Evolutionary conservation across 2,797 vertebrate genomes (phyloP), one percentile per base, ranked within the genome.

Genomic region (Nyctalus aviator): DNA sequence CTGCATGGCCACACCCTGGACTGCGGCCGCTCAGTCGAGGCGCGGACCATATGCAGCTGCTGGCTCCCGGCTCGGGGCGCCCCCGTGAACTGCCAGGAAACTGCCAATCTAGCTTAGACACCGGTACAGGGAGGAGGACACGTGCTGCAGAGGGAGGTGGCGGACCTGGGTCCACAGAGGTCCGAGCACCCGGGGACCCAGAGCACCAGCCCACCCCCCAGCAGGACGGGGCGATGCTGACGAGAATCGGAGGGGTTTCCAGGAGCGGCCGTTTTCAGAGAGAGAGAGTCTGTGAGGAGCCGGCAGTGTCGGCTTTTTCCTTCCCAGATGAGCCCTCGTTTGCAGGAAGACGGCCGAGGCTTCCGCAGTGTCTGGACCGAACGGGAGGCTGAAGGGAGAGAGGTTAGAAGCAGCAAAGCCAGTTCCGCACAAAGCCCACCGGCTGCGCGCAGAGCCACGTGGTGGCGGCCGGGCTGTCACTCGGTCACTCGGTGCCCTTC

Each of bases 401-500:
- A 71, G 86, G 44, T 50, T 14, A 30, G 27, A 96, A 94, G 94
- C 78, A 0, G 95, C 93, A 93, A 97, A 96, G 97, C 96, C 75
- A 14, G 37, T 35, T 59, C 84, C 90, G 95, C 86, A 57, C 76
- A 55, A 96, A 97, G 94, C 94, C 72, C 5, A 53, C 71, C 27
- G 8, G 79, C 73, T 25, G 7, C 15, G 6, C 50, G 2, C 0
- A 3, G 27, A 21, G 69, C 35, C 7, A 27, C 37, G 37, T 6
- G 37, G 8, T 0, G 9, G 17, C 14, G 2, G 55, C 15, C 0
- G 0, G 2, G 2, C 0, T 0, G 37, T 37, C 37, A 5, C 37
- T 7, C 37, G 37, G 41, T 97, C 97, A 98, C 95, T 99, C 98
- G 0, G 98, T 95, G 91, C 89, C 96, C 98, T 99, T 99, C 94